Evolutionary conservation across 2,888 invertebrate species (phyloP).

Genomic region (Nemotelus nigrinus): DNA sequence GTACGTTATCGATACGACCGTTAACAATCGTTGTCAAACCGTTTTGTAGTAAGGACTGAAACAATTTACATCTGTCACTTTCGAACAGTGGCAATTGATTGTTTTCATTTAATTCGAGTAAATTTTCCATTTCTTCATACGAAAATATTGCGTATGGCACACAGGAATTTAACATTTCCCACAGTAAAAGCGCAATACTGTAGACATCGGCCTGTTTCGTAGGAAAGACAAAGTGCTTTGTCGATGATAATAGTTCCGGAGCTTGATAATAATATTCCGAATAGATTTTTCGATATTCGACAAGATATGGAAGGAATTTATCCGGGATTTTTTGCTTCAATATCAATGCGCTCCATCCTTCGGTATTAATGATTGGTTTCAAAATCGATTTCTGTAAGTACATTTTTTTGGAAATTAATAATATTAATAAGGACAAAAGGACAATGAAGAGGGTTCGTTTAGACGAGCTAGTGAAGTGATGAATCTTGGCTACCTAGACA

Average conservation of each 20-base stretch:
- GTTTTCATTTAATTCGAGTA: conserved; percentile 44
- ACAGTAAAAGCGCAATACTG: conserved; percentile 51
- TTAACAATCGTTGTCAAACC: conserved; percentile 47
- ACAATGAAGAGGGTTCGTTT: background rate
- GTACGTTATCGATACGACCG: conserved; percentile 46
- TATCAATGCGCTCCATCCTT: conserved; percentile 14
- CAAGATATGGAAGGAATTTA: conserved; percentile 50
- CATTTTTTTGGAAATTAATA: too few species aligned
- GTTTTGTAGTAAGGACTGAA: conserved; percentile 46
- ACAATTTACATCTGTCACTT: conserved; percentile 44
- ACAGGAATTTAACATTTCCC: conserved; percentile 53
- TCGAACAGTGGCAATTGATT: conserved; percentile 50
- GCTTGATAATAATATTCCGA: conserved; percentile 52
- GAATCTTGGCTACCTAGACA: too few species aligned
- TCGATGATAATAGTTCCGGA: conserved; percentile 50
- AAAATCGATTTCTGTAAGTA: conserved; percentile 12
- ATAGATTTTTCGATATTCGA: conserved; percentile 51
- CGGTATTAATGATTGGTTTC: background rate
- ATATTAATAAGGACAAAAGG: too few species aligned
- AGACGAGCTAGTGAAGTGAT: too few species aligned
- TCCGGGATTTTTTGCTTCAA: conserved; percentile 25
- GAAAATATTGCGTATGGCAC: conserved; percentile 52
- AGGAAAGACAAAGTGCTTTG: conserved; percentile 51
- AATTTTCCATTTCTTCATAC: conserved; percentile 50
- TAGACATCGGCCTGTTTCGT: conserved; percentile 51